Percentiles rank a stretch among this genome's conserved stretches.
Evolutionary conservation across 2,113 vertebrate genomes (phyloP).

Genomic region (Sinosuthora webbiana): DNA sequence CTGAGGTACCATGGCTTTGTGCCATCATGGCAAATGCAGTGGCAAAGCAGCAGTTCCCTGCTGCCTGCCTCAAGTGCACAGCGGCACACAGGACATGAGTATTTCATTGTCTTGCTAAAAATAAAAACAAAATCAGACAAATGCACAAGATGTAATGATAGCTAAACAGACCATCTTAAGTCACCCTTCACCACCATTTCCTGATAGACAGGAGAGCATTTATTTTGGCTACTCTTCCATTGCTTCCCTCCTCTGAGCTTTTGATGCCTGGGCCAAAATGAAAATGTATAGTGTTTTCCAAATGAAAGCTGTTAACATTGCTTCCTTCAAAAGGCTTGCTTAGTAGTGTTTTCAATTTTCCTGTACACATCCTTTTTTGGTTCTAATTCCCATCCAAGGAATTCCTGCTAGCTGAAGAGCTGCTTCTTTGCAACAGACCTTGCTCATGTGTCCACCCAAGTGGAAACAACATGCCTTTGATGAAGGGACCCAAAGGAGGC

Average conservation of each 20-base stretch:
- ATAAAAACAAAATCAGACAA: neutral
- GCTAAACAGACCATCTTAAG: neutral
- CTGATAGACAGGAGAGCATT: neutral
- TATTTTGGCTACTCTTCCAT: neutral
- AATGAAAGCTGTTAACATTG: neutral
- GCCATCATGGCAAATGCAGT: neutral
- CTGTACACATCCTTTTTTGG: neutral
- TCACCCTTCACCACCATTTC: neutral
- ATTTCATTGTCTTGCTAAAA: neutral
- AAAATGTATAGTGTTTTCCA: neutral
- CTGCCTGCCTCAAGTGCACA: neutral
- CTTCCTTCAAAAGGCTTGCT: neutral
- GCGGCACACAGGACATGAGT: neutral
- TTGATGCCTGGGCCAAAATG: constrained; percentile 17
- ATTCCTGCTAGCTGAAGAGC: neutral
- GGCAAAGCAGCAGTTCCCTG: neutral
- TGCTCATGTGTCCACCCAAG: neutral
- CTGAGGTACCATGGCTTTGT: neutral
- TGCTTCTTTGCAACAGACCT: neutral
- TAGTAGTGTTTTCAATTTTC: constrained; percentile 16
- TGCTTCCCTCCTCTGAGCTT: neutral
- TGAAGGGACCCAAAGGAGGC: neutral
- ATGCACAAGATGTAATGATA: neutral
- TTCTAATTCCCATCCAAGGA: neutral
- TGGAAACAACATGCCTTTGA: neutral